These are phyloP conservation scores for Oenanthe oenanthe DNA, from an alignment of 2,113 vertebrate species.

Conservation along the genomic window DNA sequence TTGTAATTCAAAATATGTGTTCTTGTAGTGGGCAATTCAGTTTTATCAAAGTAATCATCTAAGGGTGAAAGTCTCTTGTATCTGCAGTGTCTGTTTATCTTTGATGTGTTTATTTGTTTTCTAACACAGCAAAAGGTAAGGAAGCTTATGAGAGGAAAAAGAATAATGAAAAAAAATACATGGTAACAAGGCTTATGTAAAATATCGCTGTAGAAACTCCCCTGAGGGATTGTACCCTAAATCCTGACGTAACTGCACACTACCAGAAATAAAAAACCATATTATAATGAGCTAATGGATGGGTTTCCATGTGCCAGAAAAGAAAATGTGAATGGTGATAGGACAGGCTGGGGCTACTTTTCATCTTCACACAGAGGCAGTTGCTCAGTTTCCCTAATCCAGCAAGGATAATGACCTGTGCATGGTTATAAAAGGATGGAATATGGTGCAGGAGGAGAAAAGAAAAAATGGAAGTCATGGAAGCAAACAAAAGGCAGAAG, in stretches of 20 bases:
- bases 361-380: not conserved
- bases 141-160: not conserved
- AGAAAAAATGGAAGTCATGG: not conserved
- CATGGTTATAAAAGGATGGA: not conserved
- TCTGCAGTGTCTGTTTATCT: not conserved
- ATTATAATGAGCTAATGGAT: not conserved
- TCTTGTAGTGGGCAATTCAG: not conserved
- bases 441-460: not conserved
- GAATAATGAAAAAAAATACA: not conserved
- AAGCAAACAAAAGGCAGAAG: not conserved
- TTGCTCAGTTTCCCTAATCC: not conserved
- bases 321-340: not conserved
- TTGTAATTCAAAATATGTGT: not conserved
- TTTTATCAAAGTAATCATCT: conserved; percentile 10
- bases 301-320: not conserved
- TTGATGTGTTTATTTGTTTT: not conserved
- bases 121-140: not conserved
- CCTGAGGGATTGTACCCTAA: not conserved
- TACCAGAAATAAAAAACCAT: not conserved
- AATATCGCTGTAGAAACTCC: not conserved
- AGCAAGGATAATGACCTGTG: not conserved
- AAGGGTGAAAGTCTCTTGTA: not conserved
- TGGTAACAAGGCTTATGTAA: not conserved
- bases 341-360: not conserved
- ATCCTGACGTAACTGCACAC: not conserved